Evolutionary conservation across 2,797 vertebrate species (phyloP).

Genomic region (Peromyscus aztecus): DNA sequence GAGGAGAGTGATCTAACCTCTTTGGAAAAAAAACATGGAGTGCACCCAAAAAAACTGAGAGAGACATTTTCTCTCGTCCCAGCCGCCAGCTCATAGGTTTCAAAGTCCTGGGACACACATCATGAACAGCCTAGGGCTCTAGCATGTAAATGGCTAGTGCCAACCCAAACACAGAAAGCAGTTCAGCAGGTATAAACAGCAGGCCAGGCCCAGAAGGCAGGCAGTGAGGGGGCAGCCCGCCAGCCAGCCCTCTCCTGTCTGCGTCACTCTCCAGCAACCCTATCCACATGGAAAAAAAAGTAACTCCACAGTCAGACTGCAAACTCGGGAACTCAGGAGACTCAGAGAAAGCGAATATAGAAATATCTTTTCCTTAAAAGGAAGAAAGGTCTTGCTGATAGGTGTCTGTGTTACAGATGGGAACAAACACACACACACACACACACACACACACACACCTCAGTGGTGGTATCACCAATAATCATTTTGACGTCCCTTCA

Average conservation of each 20-base stretch:
- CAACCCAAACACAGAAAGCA: slow-evolving; percentile 82
- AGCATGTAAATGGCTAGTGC: slow-evolving; percentile 57
- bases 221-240: background rate
- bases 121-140: slow-evolving; percentile 68
- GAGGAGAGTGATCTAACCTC: slow-evolving; percentile 80
- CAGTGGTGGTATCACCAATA: background rate
- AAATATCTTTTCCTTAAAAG: slow-evolving; percentile 68
- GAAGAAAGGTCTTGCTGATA: slow-evolving; percentile 61
- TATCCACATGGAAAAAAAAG: slow-evolving; percentile 48
- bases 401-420: background rate
- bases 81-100: slow-evolving; percentile 79
- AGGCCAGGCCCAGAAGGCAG: slow-evolving; percentile 67
- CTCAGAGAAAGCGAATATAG: slow-evolving; percentile 46
- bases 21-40: slow-evolving; percentile 83
- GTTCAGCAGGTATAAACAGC: slow-evolving; percentile 81
- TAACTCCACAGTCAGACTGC: background rate
- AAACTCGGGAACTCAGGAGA: slow-evolving; percentile 57
- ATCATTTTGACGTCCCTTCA: slow-evolving; percentile 48
- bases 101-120: slow-evolving; percentile 81
- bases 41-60: slow-evolving; percentile 83
- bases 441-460: background rate
- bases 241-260: background rate
- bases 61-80: slow-evolving; percentile 80
- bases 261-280: slow-evolving; percentile 44
- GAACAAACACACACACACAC: background rate